These are phyloP conservation scores for Gila orcuttii DNA, from an alignment of 2,113 vertebrate species.

Conservation along the genomic window DNA sequence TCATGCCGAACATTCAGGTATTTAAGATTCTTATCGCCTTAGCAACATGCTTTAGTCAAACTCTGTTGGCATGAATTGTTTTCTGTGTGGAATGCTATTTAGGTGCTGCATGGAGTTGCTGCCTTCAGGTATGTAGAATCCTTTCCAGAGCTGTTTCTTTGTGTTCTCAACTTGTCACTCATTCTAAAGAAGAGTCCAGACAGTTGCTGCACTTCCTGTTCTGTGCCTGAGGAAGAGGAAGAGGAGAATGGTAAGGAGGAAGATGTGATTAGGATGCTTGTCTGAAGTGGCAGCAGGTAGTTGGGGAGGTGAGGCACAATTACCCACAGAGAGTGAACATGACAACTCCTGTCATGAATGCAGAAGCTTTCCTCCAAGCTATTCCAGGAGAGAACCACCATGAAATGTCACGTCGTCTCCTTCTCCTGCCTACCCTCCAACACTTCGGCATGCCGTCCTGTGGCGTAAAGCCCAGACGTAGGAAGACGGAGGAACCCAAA, in stretches of 20 bases:
- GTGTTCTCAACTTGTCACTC: background rate
- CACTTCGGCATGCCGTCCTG: conserved; percentile 10
- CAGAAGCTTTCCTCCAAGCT: conserved; percentile 17
- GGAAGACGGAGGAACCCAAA: background rate
- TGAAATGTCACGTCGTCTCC: conserved; percentile 41
- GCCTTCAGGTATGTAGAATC: too few species aligned
- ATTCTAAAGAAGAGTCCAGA: background rate
- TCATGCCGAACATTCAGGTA: background rate
- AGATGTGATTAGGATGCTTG: conserved; percentile 46
- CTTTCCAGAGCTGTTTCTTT: background rate
- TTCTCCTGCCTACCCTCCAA: conserved; percentile 13
- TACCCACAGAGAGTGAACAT: conserved; percentile 40
- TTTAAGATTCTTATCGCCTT: background rate
- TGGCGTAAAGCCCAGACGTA: background rate
- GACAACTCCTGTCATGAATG: conserved; percentile 49
- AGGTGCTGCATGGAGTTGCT: too few species aligned
- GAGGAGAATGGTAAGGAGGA: background rate
- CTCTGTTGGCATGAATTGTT: background rate
- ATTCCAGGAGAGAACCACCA: conserved; percentile 24
- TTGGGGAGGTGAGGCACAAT: conserved; percentile 36
- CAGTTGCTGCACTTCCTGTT: background rate
- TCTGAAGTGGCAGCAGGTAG: conserved; percentile 28
- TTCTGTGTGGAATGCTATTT: too few species aligned
- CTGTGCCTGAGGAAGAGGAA: conserved; percentile 6
- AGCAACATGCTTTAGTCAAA: background rate